These are phyloP conservation scores for Pollenia amentaria DNA, from an alignment of 2,888 invertebrate genomes.

Conservation along the genomic window DNA sequence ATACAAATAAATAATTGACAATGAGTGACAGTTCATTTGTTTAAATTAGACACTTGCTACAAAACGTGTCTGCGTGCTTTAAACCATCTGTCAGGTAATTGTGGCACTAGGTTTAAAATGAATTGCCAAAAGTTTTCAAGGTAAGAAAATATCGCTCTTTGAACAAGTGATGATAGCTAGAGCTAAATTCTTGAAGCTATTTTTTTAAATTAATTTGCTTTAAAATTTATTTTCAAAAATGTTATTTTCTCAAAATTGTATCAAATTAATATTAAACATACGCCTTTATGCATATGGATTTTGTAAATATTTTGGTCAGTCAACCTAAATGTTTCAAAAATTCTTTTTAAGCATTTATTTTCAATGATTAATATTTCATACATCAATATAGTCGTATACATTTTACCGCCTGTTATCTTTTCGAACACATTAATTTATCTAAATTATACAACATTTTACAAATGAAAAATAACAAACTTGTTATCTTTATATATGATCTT, in stretches of 20 bases:
- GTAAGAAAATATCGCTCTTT: background rate
- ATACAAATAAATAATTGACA: conserved; percentile 58
- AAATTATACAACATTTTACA: conserved; percentile 71
- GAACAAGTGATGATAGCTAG: background rate
- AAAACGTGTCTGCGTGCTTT: conserved; percentile 46
- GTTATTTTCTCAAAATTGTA: too few relatives aligned
- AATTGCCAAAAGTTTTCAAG: conserved; percentile 54
- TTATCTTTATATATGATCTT: conserved; percentile 70
- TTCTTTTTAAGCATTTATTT: conserved; percentile 38
- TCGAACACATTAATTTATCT: conserved; percentile 68
- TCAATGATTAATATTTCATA: conserved; percentile 46
- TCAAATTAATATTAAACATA: conserved; percentile 36
- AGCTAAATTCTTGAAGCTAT: too few relatives aligned
- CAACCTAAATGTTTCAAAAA: conserved; percentile 51
- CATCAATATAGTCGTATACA: conserved; percentile 20
- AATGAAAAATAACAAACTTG: conserved; percentile 65
- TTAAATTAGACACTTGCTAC: conserved; percentile 61
- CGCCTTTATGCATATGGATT: conserved; percentile 14
- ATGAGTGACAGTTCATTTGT: conserved; percentile 66
- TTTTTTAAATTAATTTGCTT: too few relatives aligned
- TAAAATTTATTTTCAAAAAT: too few relatives aligned
- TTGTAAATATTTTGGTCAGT: conserved; percentile 26
- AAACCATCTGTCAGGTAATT: conserved; percentile 62
- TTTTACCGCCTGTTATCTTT: conserved; percentile 66
- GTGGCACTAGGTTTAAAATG: conserved; percentile 53